Evolutionary conservation across 1,140 invertebrate species (phyloP).

Genomic region (Neelides sp.): DNA sequence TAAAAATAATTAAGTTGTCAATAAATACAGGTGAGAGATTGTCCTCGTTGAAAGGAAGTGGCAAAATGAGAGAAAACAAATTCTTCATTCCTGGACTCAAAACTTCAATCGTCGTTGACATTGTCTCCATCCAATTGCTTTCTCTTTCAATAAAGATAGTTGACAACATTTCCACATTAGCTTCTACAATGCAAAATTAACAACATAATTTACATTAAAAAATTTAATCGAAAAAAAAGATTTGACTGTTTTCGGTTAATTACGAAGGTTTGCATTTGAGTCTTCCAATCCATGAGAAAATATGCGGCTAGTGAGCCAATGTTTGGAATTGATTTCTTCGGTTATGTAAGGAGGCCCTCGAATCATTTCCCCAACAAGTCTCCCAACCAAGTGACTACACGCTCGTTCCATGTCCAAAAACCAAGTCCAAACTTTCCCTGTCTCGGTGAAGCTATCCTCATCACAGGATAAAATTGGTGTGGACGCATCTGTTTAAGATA

Average conservation of each 20-base stretch:
- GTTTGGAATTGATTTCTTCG: constrained; percentile 39
- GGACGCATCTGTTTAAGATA: constrained; percentile 6
- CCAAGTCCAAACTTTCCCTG: constrained; percentile 42
- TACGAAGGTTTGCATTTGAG: constrained; percentile 8
- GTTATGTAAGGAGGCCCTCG: constrained; percentile 39
- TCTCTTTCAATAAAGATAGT: constrained; percentile 9
- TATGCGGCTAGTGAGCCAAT: constrained; percentile 44
- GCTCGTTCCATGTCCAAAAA: constrained; percentile 48
- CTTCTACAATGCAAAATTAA: constrained; percentile 7
- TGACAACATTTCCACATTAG: constrained; percentile 7
- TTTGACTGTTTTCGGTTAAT: neutral
- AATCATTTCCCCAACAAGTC: constrained; percentile 46
- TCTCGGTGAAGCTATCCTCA: neutral
- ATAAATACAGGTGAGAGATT: no score
- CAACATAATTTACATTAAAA: neutral
- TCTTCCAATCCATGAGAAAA: constrained; percentile 44
- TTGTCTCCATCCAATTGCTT: constrained; percentile 17
- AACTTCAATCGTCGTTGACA: constrained; percentile 7
- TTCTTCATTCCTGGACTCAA: constrained; percentile 5
- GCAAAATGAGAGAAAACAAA: constrained; percentile 21
- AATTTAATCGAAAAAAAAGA: constrained; percentile 1
- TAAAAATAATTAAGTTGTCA: no score
- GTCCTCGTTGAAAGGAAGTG: constrained; percentile 10
- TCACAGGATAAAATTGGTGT: neutral
- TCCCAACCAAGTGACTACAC: constrained; percentile 47